A percentile compares a stretch with the other conserved stretches of the same genome.
Conservation (phyloP, 2,113 vertebrate species). For the Petrocephalus zakoni region DNA sequence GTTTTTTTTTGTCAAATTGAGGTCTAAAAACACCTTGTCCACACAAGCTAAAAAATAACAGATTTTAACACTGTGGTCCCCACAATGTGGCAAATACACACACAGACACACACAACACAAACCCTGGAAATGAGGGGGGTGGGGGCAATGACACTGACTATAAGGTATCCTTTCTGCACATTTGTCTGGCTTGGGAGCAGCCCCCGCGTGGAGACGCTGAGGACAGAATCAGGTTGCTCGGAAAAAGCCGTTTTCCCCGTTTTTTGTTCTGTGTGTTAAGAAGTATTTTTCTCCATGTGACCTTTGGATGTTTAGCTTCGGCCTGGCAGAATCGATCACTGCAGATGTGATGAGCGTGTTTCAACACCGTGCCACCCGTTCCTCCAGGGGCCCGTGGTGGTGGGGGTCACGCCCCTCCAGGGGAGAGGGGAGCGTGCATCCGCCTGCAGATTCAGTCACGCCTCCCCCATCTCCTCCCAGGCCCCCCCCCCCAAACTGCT, state of each 20-base stretch:
- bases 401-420: neutral
- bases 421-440: neutral
- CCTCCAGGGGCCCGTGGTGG: neutral
- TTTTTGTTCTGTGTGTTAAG: neutral
- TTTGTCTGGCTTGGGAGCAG: neutral
- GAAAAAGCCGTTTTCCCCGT: neutral
- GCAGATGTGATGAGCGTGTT: neutral
- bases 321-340: neutral
- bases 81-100: neutral
- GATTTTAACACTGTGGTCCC: neutral
- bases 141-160: neutral
- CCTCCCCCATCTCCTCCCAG: neutral
- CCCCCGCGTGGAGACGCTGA: neutral
- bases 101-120: neutral
- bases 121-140: neutral
- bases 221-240: neutral
- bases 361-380: neutral
- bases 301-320: neutral
- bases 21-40: neutral
- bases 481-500: neutral
- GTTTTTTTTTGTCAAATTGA: neutral
- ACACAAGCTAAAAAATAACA: neutral
- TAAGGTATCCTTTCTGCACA: neutral
- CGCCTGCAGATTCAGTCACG: neutral
- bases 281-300: conserved; percentile 2